These are phyloP conservation scores for Chironomus striatipennis DNA, from an alignment of 1,140 invertebrate species.

Conservation along the genomic window DNA sequence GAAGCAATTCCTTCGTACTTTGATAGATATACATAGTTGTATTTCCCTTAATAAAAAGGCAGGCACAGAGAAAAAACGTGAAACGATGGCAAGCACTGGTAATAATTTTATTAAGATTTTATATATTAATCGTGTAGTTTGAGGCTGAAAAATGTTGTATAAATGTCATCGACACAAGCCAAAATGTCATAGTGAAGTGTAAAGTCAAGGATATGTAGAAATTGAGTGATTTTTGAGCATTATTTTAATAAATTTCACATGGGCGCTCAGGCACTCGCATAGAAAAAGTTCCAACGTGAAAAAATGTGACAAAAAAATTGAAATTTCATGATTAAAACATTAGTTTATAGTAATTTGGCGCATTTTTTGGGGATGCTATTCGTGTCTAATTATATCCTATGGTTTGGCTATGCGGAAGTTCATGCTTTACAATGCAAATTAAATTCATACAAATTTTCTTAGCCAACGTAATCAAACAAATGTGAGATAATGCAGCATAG, in stretches of 20 bases:
- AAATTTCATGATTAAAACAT: background rate
- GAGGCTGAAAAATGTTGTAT: background rate
- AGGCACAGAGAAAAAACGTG: background rate
- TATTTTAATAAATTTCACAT: background rate
- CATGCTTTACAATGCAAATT: too few relatives aligned
- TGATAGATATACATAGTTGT: background rate
- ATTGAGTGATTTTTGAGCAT: too few relatives aligned
- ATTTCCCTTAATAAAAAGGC: background rate
- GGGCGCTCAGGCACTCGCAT: too few relatives aligned
- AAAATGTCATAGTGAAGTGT: background rate
- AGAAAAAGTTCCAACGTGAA: slow-evolving; percentile 8
- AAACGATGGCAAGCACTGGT: slow-evolving; percentile 6
- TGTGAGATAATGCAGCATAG: background rate
- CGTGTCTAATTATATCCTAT: too few relatives aligned
- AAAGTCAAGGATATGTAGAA: background rate
- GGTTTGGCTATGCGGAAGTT: too few relatives aligned
- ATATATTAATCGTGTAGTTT: background rate
- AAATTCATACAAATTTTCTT: background rate
- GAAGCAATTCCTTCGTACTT: too few relatives aligned
- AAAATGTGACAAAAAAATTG: background rate
- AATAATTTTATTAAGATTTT: background rate
- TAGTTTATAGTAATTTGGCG: background rate
- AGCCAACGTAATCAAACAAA: slow-evolving; percentile 12
- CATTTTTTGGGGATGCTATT: background rate
- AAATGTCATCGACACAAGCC: background rate